Evolutionary conservation across 2,888 invertebrate species (phyloP).

Genomic region (Dasysyrphus tricinctus): DNA sequence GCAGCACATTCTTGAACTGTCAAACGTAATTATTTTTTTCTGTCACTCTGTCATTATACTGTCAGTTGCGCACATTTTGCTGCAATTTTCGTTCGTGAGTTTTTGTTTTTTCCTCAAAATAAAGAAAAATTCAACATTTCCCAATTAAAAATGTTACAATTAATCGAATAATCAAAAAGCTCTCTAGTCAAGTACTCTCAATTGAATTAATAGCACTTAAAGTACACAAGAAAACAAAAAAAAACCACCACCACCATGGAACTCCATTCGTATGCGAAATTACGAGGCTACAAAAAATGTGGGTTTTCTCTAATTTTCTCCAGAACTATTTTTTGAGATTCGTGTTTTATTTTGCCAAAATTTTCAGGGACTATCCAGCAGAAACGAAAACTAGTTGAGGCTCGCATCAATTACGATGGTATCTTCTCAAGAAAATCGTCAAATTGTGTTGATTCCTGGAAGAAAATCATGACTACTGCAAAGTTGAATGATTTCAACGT

Average conservation of each 20-base stretch:
- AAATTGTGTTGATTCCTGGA: conserved; percentile 80
- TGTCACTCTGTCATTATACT: neutral
- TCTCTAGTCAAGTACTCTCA: neutral
- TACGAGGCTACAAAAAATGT: conserved; percentile 80
- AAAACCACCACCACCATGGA: conserved; percentile 78
- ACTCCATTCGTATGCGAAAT: conserved; percentile 81
- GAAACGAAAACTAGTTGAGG: conserved; percentile 80
- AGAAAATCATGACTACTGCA: conserved; percentile 79
- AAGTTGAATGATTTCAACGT: conserved; percentile 80
- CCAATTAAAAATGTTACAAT: conserved; percentile 18
- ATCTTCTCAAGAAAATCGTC: conserved; percentile 80
- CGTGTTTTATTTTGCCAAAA: neutral
- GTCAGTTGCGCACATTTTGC: conserved; percentile 18
- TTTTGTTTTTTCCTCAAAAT: conserved; percentile 9
- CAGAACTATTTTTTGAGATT: neutral
- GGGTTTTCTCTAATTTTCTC: conserved; percentile 67
- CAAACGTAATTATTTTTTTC: neutral
- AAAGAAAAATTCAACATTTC: neutral
- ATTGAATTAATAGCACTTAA: neutral
- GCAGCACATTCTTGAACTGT: conserved; percentile 1
- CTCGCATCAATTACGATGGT: conserved; percentile 80
- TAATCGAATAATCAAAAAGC: neutral
- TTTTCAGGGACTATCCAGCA: conserved; percentile 81
- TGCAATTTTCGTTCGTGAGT: conserved; percentile 26
- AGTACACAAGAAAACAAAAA: neutral